A percentile compares a stretch with the other conserved stretches of the same genome.
These are phyloP conservation scores for Stegodyphus dumicola DNA, from an alignment of 1,140 invertebrate genomes.

Conservation along the genomic window DNA sequence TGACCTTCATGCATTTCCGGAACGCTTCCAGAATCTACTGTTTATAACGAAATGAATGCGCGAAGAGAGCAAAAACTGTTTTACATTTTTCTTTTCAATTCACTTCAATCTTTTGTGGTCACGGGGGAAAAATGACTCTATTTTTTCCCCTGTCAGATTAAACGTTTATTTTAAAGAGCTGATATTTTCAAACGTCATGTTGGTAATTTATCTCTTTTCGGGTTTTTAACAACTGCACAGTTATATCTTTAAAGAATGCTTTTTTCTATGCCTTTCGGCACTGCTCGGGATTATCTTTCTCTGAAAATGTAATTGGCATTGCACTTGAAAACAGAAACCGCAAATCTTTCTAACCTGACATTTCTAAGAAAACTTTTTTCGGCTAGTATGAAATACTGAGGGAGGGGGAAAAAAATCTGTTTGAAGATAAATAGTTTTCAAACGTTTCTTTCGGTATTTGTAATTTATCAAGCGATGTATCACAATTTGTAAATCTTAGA, in stretches of 20 bases:
- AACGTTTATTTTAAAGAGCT: constrained; percentile 1
- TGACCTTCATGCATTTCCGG: too few relatives aligned
- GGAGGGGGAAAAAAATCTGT: too few relatives aligned
- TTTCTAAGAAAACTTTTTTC: not conserved
- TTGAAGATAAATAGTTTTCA: too few relatives aligned
- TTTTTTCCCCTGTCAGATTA: not conserved
- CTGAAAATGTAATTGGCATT: not conserved
- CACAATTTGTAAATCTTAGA: too few relatives aligned
- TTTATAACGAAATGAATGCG: too few relatives aligned
- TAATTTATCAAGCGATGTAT: too few relatives aligned
- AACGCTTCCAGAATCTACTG: too few relatives aligned
- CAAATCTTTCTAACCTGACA: not conserved
- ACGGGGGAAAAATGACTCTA: not conserved
- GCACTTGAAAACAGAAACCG: not conserved
- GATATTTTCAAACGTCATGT: not conserved
- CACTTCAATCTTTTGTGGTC: not conserved
- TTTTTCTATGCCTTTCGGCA: not conserved
- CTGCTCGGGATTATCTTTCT: not conserved
- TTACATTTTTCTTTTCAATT: too few relatives aligned
- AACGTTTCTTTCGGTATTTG: too few relatives aligned
- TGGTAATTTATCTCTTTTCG: not conserved
- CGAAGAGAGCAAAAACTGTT: too few relatives aligned
- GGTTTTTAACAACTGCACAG: not conserved
- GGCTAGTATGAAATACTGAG: too few relatives aligned
- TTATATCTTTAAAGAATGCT: not conserved